Evolutionary conservation across 2,888 invertebrate genomes (phyloP), one percentile per base, ranked within the genome.

Genomic region (Magallana nippona): DNA sequence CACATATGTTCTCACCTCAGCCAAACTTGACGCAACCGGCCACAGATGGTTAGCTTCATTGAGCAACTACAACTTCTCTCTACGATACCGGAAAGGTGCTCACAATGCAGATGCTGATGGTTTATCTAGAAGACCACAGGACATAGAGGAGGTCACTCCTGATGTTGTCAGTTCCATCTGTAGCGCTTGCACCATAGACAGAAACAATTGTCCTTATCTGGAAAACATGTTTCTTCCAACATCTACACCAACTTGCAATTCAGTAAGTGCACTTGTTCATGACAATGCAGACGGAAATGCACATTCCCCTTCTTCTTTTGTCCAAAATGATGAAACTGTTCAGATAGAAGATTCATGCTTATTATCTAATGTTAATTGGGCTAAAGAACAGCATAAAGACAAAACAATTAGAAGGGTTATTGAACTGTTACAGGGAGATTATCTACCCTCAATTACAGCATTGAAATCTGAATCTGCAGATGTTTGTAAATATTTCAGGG

Each of bases 121-220:
- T 44, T 44, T 44, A 44, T 44, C 44, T 44, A 44, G 44, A 44
- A 5, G 44, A 63, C n/a, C 19, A 63, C n/a, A 19, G 62, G 19
- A 19, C 19, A 63, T 19, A 11, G 19, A 63, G 62, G 62, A 63
- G 22, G 19, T 63, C n/a, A 19, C 22, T 63, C 62, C n/a, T 19
- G 62, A 63, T 19, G 19, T 63, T n/a, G 62, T 63, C 19, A n/a
- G 22, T n/a, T 19, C 62, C 19, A 63, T 63, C 62, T 63, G 62
- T 19, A 63, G 22, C 10, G 58, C 58, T 1, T n/a, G n/a, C 13
- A 58, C 58, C 58, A 58, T n/a, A 58, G 58, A 58, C 58, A 13
- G 62, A 63, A 22, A 22, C 62, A 11, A n/a, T 63, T 63, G 22
- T 63, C 19, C 62, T 11, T 63, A 19, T 11, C 19, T 63, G 5